These are phyloP conservation scores for Catharus bicknelli DNA, from an alignment of 2,113 vertebrate species.

Conservation along the genomic window DNA sequence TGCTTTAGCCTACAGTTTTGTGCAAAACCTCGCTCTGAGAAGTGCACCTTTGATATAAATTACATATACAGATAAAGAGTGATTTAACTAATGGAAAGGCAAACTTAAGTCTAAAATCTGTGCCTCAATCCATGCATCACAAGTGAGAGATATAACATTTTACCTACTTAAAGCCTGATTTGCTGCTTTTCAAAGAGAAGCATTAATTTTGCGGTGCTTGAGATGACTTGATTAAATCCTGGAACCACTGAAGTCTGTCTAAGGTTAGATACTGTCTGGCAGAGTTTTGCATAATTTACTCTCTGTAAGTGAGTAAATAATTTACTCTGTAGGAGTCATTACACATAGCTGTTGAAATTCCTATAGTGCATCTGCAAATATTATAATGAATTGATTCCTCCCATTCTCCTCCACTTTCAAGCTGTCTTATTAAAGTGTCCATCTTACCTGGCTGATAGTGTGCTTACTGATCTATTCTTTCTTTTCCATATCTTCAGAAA, in stretches of 20 bases:
- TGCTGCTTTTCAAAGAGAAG: background rate
- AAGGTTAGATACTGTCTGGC: background rate
- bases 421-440: background rate
- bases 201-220: background rate
- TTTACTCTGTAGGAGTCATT: background rate
- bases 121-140: background rate
- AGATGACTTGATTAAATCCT: background rate
- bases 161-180: background rate
- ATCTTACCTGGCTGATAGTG: background rate
- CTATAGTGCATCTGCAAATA: background rate
- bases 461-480: background rate
- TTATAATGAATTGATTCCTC: background rate
- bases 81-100: background rate
- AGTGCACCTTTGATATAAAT: background rate
- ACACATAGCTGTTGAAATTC: background rate
- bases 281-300: background rate
- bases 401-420: background rate
- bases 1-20: background rate
- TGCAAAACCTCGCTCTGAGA: background rate
- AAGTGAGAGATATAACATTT: background rate
- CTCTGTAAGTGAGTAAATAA: background rate
- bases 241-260: background rate
- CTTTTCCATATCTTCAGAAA: background rate
- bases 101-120: background rate
- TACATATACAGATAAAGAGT: background rate